A percentile compares a stretch with the other conserved stretches of the same genome.
These are phyloP conservation scores for Etheostoma cragini DNA, from an alignment of 2,113 vertebrate genomes.

Conservation along the genomic window DNA sequence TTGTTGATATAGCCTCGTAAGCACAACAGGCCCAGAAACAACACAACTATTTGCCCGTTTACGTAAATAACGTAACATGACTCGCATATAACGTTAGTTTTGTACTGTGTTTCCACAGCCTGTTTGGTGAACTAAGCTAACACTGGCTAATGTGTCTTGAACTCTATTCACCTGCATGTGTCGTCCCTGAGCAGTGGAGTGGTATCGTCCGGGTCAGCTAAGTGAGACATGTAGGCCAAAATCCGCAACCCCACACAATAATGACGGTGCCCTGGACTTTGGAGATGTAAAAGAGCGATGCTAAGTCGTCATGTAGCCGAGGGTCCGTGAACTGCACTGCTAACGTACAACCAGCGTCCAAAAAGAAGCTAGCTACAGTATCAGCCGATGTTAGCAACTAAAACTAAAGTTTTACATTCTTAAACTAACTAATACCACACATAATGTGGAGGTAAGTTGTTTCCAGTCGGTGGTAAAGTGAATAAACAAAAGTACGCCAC, in stretches of 20 bases:
- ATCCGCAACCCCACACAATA: neutral
- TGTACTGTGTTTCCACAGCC: neutral
- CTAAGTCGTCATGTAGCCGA: slow-evolving; percentile 51
- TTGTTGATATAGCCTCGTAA: neutral
- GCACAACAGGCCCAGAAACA: neutral
- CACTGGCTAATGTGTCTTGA: neutral
- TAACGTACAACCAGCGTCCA: neutral
- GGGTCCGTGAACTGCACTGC: slow-evolving; percentile 44
- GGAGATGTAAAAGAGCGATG: neutral
- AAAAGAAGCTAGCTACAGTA: neutral
- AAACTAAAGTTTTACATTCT: neutral
- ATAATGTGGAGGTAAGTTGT: neutral
- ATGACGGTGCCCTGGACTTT: neutral
- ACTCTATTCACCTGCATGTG: slow-evolving; percentile 84
- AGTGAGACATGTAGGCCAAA: slow-evolving; percentile 62
- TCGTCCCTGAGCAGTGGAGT: slow-evolving; percentile 77
- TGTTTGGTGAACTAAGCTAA: neutral
- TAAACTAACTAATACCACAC: neutral
- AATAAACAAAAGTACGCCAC: neutral
- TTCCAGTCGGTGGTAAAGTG: neutral
- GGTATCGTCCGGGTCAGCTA: slow-evolving; percentile 62
- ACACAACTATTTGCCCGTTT: neutral
- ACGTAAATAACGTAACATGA: neutral
- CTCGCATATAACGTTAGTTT: no score
- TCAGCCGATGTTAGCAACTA: neutral